A percentile compares a stretch with the other conserved stretches of the same genome.
These are phyloP conservation scores for Triplophysa rosa DNA, from an alignment of 2,113 vertebrate genomes.

Conservation along the genomic window DNA sequence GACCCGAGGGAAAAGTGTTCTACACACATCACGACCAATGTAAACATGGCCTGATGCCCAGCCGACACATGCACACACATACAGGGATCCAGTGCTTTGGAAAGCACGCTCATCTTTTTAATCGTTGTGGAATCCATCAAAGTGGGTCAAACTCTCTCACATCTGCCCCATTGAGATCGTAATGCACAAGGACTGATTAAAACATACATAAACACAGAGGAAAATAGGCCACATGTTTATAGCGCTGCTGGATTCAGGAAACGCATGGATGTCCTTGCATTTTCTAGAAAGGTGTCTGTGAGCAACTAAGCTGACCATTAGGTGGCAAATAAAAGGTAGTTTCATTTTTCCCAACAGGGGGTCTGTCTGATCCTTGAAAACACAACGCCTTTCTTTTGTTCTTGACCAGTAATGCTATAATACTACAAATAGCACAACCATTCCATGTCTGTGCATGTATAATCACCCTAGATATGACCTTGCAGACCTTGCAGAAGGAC, in stretches of 20 bases:
- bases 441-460: background rate
- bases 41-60: background rate
- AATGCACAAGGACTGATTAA: conserved; percentile 75
- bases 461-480: conserved; percentile 1
- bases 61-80: conserved; percentile 30
- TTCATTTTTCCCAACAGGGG: background rate
- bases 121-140: conserved; percentile 79
- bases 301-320: conserved; percentile 47
- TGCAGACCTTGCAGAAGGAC: background rate
- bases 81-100: conserved; percentile 66
- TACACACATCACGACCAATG: background rate
- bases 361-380: conserved; percentile 27
- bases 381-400: conserved; percentile 8
- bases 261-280: conserved; percentile 2
- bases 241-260: conserved; percentile 27
- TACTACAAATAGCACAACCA: background rate
- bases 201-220: conserved; percentile 51
- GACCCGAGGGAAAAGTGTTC: background rate
- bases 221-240: conserved; percentile 40
- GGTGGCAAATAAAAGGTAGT: conserved; percentile 54
- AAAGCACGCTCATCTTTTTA: conserved; percentile 76
- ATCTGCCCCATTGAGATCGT: conserved; percentile 77
- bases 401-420: background rate
- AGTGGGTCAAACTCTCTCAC: conserved; percentile 80
- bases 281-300: conserved; percentile 21